Conservation (phyloP, 2,888 invertebrate genomes). For the Archaeoteleia sp. region DNA sequence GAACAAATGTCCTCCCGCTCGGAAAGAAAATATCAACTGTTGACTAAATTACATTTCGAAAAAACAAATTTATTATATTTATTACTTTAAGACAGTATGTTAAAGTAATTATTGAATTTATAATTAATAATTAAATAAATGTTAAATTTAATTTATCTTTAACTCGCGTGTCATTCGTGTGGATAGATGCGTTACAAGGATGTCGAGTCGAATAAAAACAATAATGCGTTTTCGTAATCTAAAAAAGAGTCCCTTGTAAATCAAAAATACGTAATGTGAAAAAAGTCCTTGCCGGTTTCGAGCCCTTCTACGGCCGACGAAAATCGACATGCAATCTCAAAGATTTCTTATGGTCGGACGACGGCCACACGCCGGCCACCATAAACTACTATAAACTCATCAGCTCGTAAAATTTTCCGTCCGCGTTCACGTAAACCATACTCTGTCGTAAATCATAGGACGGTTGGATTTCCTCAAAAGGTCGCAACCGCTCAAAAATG, state of each 20-base stretch:
- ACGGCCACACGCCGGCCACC: conserved; percentile 65
- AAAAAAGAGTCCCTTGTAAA: conserved; percentile 34
- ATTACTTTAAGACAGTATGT: no score
- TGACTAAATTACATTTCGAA: no score
- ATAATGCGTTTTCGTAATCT: conserved; percentile 37
- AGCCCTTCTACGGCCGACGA: conserved; percentile 19
- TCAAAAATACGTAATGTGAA: conserved; percentile 45
- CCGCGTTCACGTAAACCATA: conserved; percentile 58
- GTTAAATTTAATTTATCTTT: background rate
- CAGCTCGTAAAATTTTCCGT: conserved; percentile 65
- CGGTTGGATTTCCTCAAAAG: conserved; percentile 48
- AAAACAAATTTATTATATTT: no score
- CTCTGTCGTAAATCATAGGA: conserved; percentile 43
- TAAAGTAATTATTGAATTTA: no score
- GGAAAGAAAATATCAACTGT: no score
- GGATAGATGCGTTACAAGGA: conserved; percentile 8
- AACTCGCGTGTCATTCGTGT: conserved; percentile 18
- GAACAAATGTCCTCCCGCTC: no score
- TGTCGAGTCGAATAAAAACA: conserved; percentile 3
- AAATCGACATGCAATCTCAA: conserved; percentile 44
- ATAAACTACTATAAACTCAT: conserved; percentile 69
- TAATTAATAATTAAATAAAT: background rate
- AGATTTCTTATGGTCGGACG: conserved; percentile 67
- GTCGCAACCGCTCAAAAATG: conserved; percentile 42
- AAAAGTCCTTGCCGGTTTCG: conserved; percentile 7